Base-by-base conservation (phyloP, 2,888 invertebrate genomes). In the Thecocarcelia acutangulata region DNA sequence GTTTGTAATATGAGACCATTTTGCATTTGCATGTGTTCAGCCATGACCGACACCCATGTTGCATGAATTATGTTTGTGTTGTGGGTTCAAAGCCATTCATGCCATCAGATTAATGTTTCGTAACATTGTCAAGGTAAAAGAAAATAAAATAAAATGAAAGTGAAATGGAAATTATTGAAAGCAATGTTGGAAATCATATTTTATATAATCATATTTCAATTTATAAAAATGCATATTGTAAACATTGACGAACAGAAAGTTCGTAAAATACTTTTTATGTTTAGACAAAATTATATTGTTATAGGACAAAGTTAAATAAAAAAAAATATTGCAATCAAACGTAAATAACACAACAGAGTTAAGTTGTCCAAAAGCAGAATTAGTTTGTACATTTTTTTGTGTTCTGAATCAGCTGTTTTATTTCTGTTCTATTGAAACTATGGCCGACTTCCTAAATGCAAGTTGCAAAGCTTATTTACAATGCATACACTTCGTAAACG, bases 91-190 rank as follows among this genome's bases (percentile, higher is more conserved):
- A 52, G 58, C 42, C 50, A 37, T 13, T 3, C 40, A 73, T n/a
- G 50, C 40, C 24, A 46, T 13, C 42, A 33, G 17, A 24, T 44
- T 54, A 24, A 46, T 64, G 63, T 82, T 58, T 70, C 82, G 42
- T 82, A 78, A 82, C 52, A 70, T 44, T 48, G 74, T 46, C 73
- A 78, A 78, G 74, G 64, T 70, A 78, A 63, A 72, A 66, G 13
- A 21, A 40, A 70, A 81, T 24, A 78, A 63, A 72, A 66, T 19
- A 21, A 46, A 70, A 77, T 42, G 73, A 72, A 81, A 76, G 59
- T 44, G 48, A 63, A 73, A 73, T 61, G 12, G 2, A 68, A 64
- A 50, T 44, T 37, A 37, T 64, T 50, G 33, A 40, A 19, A 58
- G 42, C 12, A 37, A 37, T 61, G 13, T 44, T 21, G 42, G 3